Base-by-base conservation (phyloP, 2,797 vertebrate species). In the Cynodonichthys magdalenae region DNA sequence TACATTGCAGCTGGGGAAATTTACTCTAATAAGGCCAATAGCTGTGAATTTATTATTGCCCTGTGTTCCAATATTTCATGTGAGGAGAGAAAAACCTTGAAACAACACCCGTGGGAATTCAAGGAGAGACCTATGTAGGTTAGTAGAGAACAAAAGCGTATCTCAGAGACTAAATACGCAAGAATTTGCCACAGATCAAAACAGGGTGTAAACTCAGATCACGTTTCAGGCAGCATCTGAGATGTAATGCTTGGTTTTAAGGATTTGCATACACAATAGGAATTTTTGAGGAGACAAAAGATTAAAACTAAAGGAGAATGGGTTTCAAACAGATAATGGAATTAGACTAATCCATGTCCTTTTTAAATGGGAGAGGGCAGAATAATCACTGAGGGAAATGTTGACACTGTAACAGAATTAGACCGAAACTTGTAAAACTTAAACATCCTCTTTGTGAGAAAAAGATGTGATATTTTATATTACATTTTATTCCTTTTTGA, bases 101-200 rank as follows among this genome's bases (percentile, higher is more conserved):
- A 74, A 55, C 77, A 72, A 77, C 69, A 76, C 89, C 86, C 80
- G 51, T 65, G 81, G 82, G 83, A 77, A 71, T 86, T 86, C 66
- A 85, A 85, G 79, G 80, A 66, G 76, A 79, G 61, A 63, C 65
- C 47, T 76, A 86, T 85, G 71, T 87, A 85, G 85, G 83, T 77
- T 80, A 75, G 68, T 60, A 36, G 69, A 66, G 77, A 54, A 39
- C 42, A 69, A 69, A 27, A 27, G 15, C 29, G 64, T 36, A 61
- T 85, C 72, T 77, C 79, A 71, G 28, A 53, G 77, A 80, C 56
- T 75, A 63, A 77, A 67, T 77, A 75, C 80, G 45, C 81, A 72
- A 51, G 62, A 69, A 76, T 70, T 6, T 80, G 34, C 62, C 46
- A 54, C 29, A 41, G 71, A 74, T 59, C 63, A 70, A 58, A 66